Evolutionary conservation across 2,888 invertebrate genomes (phyloP), one percentile per base, ranked within the genome.

Genomic region (Acanthosepion pharaonis): DNA sequence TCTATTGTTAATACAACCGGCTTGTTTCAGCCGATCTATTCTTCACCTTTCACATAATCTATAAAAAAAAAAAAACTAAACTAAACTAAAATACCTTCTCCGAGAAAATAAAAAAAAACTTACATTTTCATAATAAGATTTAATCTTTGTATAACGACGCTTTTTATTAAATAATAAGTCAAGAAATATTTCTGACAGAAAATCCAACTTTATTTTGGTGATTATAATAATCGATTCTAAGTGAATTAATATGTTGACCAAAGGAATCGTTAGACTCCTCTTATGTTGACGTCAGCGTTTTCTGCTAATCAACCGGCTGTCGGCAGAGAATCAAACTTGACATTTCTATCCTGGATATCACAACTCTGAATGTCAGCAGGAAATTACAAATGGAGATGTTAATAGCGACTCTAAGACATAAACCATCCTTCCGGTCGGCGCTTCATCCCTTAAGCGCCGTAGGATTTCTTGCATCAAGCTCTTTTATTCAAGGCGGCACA

Each of bases 341-440:
- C 78, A 78, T 78, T 78, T n/a, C 78, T 18, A 78, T 78, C 78
- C 15, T 78, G 33, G 78, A 78, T 78, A 78, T 78, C 78, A 78
- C 78, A 33, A n/a, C 78, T 33, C 78, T 33, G 78, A 18, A 78
- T 78, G 78, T 78, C n/a, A 78, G n/a, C 78, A 78, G 78, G 78
- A 78, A 78, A 78, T 78, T 78, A 78, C 78, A 78, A 33, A 78
- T 78, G 78, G n/a, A 33, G 33, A 78, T 33, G 78, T 78, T 78
- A 78, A 78, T 78, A n/a, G 33, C n/a, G n/a, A 33, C n/a, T 78
- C 78, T 78, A n/a, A 78, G 78, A 78, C 78, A 78, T 78, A 78
- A 78, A 78, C 78, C 78, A 78, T 78, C 78, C 78, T 78, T 78
- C 78, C 78, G 78, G 78, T 78, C n/a, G n/a, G 33, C 78, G n/a